Base-by-base conservation (phyloP, 2,888 invertebrate species). In the Ormyrus nitidulus region DNA sequence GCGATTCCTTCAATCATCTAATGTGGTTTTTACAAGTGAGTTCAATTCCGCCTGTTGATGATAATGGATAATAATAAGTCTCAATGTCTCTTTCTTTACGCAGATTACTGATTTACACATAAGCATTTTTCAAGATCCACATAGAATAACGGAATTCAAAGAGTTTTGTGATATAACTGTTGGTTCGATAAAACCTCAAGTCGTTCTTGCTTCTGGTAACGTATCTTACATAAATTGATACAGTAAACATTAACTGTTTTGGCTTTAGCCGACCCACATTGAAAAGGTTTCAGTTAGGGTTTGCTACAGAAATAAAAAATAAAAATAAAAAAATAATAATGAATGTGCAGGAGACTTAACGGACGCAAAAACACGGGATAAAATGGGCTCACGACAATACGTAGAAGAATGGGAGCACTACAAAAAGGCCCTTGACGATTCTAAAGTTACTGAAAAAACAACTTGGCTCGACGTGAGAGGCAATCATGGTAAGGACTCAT, bases 81-180 rank as follows among this genome's bases (percentile, higher is more conserved):
- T 34, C 34, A 34, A 34, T 34, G 4, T 34, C 4, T 3, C 7
- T 54, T 69, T 62, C 13, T 10, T 71, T 79, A 91, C 92, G 68
- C 89, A 97, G 97, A 94, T 98, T 86, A 95, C 96, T 80, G 98
- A 98, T 91, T 93, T 97, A 83, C 98, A 98, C 89, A 94, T 98
- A 82, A 97, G 97, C 90, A 94, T 95, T 90, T 97, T 96, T 89
- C 93, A 94, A 86, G 96, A 96, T 88, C 93, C 93, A 59, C 92
- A 92, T 9, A 93, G 97, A 87, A 94, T 95, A 87, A 93, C 93
- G 53, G 95, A 97, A 86, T 93, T 98, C 78, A 93, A 93, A 87
- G 94, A 95, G 87, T 97, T 97, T 91, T 96, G 96, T 90, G 93
- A 94, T 83, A 92, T 92, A 80, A 96, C 96, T 54, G 92, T 97